Conservation (phyloP, 2,113 vertebrate species). For the Ptyas mucosa region DNA sequence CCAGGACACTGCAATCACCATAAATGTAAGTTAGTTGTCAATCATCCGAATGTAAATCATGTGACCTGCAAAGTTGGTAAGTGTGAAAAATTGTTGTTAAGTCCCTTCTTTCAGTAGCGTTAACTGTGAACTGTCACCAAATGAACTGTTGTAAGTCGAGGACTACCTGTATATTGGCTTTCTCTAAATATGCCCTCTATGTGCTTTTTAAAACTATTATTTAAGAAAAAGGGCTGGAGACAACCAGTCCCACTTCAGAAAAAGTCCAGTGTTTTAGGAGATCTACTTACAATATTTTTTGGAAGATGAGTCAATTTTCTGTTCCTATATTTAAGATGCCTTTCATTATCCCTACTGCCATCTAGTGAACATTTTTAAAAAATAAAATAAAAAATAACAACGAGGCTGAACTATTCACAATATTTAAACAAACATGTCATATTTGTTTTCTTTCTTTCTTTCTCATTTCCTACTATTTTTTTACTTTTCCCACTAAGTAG, state of each 20-base stretch:
- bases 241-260: not conserved
- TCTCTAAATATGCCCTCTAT: not conserved
- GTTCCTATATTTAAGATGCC: constrained; percentile 5
- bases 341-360: constrained; percentile 54
- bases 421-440: not conserved
- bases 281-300: not conserved
- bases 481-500: not conserved
- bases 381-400: not conserved
- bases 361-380: constrained; percentile 38
- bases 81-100: too few species aligned
- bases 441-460: not conserved
- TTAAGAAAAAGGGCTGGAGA: not conserved
- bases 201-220: not conserved
- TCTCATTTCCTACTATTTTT: not conserved
- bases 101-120: too few species aligned
- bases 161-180: not conserved
- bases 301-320: fast-evolving
- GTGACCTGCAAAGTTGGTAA: too few species aligned
- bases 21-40: too few species aligned
- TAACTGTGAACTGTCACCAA: too few species aligned
- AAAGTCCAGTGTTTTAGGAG: not conserved
- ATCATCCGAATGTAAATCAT: too few species aligned
- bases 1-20: too few species aligned
- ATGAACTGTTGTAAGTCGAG: too few species aligned
- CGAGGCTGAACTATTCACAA: not conserved